Conservation (phyloP, 1,140 invertebrate species). For the Apocrypta bakeri region DNA sequence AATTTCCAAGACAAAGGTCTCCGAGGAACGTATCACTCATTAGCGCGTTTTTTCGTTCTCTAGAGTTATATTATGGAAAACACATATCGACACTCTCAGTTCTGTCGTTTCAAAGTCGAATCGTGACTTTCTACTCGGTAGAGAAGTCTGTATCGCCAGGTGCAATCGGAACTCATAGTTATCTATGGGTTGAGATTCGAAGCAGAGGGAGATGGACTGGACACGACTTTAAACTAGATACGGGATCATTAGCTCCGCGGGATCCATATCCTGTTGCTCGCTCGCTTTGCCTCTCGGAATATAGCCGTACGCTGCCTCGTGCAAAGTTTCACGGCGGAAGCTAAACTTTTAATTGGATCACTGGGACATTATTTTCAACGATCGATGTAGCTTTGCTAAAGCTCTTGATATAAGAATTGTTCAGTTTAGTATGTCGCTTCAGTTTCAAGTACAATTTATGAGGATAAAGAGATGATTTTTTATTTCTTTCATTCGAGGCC, state of each 20-base stretch:
- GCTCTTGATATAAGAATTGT: too few species aligned
- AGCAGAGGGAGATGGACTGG: constrained; percentile 48
- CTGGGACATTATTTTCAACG: too few species aligned
- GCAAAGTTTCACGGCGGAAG: not conserved
- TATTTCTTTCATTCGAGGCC: too few species aligned
- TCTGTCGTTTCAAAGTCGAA: not conserved
- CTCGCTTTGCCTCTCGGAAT: constrained; percentile 47
- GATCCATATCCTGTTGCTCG: constrained; percentile 49
- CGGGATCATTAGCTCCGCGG: constrained; percentile 57
- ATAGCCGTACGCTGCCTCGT: not conserved
- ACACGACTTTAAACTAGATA: constrained; percentile 59
- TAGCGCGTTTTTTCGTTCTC: not conserved
- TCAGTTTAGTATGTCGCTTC: too few species aligned
- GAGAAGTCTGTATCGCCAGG: constrained; percentile 2
- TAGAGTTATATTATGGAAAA: not conserved
- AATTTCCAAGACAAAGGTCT: not conserved
- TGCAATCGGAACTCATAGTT: constrained; percentile 35
- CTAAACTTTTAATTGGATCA: constrained; percentile 8
- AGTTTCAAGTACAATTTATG: too few species aligned
- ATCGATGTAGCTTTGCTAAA: too few species aligned
- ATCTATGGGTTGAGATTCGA: constrained; percentile 53
- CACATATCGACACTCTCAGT: not conserved
- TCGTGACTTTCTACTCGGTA: not conserved
- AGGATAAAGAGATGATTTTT: too few species aligned
- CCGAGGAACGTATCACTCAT: not conserved